Percentiles rank a stretch among this genome's conserved stretches.
These are phyloP conservation scores for Odobenus rosmarus DNA, from an alignment of 2,113 vertebrate species.

Conservation along the genomic window DNA sequence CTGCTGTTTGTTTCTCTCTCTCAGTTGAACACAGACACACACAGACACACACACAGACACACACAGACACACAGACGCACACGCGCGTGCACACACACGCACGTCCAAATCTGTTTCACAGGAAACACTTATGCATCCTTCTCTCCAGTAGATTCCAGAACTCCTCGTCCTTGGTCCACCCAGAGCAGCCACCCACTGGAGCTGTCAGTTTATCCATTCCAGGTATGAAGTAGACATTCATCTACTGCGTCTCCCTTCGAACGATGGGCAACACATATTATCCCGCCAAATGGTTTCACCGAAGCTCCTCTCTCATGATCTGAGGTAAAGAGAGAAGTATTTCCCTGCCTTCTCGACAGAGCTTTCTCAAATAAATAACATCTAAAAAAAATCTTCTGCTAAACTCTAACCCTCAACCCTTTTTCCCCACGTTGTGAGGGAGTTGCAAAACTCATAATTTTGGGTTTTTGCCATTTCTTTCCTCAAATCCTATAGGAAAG, in stretches of 20 bases:
- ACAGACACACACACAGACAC: background rate
- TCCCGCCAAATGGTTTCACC: background rate
- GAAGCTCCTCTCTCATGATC: background rate
- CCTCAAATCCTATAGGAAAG: background rate
- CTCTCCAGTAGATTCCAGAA: background rate
- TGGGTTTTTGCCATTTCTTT: slow-evolving; percentile 24
- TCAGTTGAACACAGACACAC: background rate
- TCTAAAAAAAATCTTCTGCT: background rate
- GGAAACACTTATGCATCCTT: background rate
- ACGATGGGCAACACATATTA: background rate
- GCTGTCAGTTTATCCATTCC: background rate
- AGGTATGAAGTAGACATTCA: background rate
- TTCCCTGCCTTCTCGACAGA: background rate
- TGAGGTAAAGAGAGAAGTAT: background rate
- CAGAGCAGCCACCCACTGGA: background rate
- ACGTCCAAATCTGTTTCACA: background rate
- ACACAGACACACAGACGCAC: background rate
- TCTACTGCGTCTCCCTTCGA: background rate
- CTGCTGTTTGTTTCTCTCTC: background rate
- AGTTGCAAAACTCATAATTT: slow-evolving; percentile 26
- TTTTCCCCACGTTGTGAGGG: background rate
- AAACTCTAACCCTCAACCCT: background rate
- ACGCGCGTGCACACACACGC: background rate
- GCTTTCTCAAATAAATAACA: background rate
- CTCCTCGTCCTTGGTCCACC: background rate